phyloP scores from a whole-genome alignment of 2,797 vertebrate species.

The Valencia hispanica region DNA sequence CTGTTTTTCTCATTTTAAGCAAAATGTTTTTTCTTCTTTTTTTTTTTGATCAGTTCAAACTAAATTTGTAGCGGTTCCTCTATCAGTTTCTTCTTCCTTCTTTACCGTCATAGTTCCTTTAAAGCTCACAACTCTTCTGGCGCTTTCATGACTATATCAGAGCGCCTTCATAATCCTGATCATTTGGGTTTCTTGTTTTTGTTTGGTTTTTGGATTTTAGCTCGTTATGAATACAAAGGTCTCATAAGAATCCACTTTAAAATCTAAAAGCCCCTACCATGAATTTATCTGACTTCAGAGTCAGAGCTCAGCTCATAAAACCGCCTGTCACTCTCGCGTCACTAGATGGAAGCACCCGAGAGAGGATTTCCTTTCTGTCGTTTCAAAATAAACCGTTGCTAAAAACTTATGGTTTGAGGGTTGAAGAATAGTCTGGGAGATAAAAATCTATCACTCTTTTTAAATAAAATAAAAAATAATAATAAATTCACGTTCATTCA shows the following conservation, averaged over 20 bases:
- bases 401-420: slow-evolving; percentile 15
- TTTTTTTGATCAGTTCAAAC: background rate
- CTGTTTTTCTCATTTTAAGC: slow-evolving; percentile 10
- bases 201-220: background rate
- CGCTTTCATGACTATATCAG: background rate
- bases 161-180: background rate
- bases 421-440: too few species aligned
- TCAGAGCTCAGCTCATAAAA: slow-evolving; percentile 9
- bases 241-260: background rate
- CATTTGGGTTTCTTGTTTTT: too few species aligned
- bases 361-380: background rate
- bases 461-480: background rate
- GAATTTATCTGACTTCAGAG: slow-evolving; percentile 21
- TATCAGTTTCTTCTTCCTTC: slow-evolving; percentile 37
- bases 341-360: background rate
- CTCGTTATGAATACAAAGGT: background rate
- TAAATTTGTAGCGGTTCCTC: slow-evolving; percentile 15
- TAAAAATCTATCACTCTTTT: too few species aligned
- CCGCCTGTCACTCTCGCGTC: background rate
- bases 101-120: slow-evolving; percentile 2
- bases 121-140: background rate
- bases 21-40: too few species aligned
- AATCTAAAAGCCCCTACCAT: background rate
- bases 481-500: background rate
- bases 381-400: slow-evolving; percentile 48